Base-by-base conservation (phyloP, 2,888 invertebrate genomes). In the Ditula angustiorana region DNA sequence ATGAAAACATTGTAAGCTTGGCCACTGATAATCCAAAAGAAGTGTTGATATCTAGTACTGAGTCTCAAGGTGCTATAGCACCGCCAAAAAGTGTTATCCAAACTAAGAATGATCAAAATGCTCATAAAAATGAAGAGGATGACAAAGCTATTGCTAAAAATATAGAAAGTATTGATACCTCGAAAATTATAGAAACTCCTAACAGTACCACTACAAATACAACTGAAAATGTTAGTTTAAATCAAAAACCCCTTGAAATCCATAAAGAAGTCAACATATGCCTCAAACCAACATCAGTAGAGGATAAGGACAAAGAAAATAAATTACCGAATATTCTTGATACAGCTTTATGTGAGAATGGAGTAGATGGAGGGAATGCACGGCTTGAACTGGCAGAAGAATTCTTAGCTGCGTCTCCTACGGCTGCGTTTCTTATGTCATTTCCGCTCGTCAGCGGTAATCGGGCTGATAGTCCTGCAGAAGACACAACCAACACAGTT, bases 341-440 rank as follows among this genome's bases (percentile, higher is more conserved):
- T 35, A 75, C 87, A n/a, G 69, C 86, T 23, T 74, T 92, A 67
- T 91, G 91, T 72, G 92, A 92, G 68, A 85, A 82, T 71, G 82
- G 81, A 56, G 90, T 88, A 1, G 91, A 92, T 69, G 93, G 91
- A 47, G 94, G 94, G 16, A 93, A 94, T 72, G 94, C 94, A 52
- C 88, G 94, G 26, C 88, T 94, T 70, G 94, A 94, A 78, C 83
- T 94, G 70, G 94, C 92, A 2, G 92, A 92, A 78, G 92, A 92
- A 67, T 89, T 92, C 74, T 74, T 92, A 70, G 93, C 93, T 59
- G 91, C 93, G 56, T 96, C 96, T 1, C 96, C 96, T 4, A 96
- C 96, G 1, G 96, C 96, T 11, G 96, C 96, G 1, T 96, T 96
- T 79, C 87, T 96, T 10, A 94, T 96, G 88, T 95, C 96, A 1